Evolutionary conservation across 2,113 vertebrate genomes (phyloP), one percentile per base, ranked within the genome.

Genomic region (Vicugna pacos): DNA sequence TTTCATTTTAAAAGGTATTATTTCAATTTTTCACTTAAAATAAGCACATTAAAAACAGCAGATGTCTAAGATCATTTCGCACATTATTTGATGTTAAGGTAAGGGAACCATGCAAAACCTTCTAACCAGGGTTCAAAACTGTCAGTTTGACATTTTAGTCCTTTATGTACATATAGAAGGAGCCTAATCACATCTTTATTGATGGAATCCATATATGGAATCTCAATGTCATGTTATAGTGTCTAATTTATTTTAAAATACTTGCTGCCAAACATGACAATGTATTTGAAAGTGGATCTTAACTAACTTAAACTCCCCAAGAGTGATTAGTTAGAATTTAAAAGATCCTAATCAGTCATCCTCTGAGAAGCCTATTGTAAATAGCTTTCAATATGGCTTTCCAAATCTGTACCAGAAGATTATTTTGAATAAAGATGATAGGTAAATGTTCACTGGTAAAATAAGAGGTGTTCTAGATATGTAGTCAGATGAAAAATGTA

Each of bases 21-120:
- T 64, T 80, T 77, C 9, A 35, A 72, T 92, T 72, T 92, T 91
- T 88, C 32, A 81, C 42, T 89, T 94, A 88, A 64, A 94, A 89
- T 54, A 72, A 90, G 22, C 26, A 83, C 38, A 93, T 94, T 93
- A 85, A 58, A 94, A 96, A 87, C 20, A 94, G 42, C 32, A 97
- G 17, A 83, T 54, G 28, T 17, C 20, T 91, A n/a, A 81, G 46
- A 52, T 81, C 30, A 90, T 88, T 60, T 80, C 19, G 14, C 70
- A 82, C 56, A 72, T 48, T 91, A 22, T n/a, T 95, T 90, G n/a
- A 75, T 60, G 10, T 56, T 87, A 86, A 89, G 58, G 82, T 95
- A 54, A 93, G 95, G 96, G 52, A 80, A 90, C 6, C 13, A 70
- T 32, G 16, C 24, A 85, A 97, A 96, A 72, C 26, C 12, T 62